phyloP scores from a whole-genome alignment of 2,113 vertebrate genomes.

The Trematomus loennbergii region DNA sequence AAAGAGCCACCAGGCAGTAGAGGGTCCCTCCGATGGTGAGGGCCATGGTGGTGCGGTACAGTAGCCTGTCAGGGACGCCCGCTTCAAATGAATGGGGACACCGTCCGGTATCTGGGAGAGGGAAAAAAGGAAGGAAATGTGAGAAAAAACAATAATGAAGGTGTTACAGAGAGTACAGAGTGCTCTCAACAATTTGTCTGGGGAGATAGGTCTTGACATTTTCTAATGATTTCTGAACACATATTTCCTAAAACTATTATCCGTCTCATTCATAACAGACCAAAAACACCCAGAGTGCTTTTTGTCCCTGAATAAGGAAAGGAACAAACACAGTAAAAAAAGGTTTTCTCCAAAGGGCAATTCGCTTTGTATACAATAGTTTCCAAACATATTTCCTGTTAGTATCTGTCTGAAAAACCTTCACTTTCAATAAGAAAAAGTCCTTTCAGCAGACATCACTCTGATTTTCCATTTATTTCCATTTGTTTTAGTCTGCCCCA shows the following conservation, averaged over 20 bases:
- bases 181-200: not conserved
- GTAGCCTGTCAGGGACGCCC: constrained; percentile 89
- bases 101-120: constrained; percentile 86
- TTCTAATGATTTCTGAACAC: not conserved
- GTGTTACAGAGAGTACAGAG: not conserved
- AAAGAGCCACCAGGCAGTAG: constrained; percentile 94
- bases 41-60: constrained; percentile 98
- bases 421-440: constrained; percentile 5
- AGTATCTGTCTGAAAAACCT: not conserved
- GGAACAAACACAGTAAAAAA: no score
- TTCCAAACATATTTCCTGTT: no score
- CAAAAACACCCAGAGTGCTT: no score
- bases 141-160: not conserved
- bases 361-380: no score
- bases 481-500: constrained; percentile 24
- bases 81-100: constrained; percentile 91
- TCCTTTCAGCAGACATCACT: not conserved
- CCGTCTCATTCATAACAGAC: not conserved
- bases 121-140: not conserved
- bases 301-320: no score
- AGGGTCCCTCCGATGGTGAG: constrained; percentile 92
- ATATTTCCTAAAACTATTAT: not conserved
- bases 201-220: not conserved
- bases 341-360: no score
- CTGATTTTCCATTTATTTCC: constrained; percentile 4